Evolutionary conservation across 2,888 invertebrate genomes (phyloP).

Genomic region (Tridacna gigas): DNA sequence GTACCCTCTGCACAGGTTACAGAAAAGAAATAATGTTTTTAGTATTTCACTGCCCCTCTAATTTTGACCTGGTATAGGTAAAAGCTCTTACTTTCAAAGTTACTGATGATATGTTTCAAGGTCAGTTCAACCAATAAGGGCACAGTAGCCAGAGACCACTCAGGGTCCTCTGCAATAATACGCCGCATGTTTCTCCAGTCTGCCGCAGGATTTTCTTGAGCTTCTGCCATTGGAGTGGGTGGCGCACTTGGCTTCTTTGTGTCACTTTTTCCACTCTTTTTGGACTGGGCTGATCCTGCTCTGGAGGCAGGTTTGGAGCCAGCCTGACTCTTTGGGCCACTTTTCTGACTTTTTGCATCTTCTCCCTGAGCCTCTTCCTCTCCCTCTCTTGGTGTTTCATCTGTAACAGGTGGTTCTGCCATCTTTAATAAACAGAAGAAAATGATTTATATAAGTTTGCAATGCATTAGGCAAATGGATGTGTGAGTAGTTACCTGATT

Average conservation of each 20-base stretch:
- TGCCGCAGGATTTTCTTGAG: conserved; percentile 75
- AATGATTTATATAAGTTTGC: neutral
- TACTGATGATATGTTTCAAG: conserved; percentile 81
- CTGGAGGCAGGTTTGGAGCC: conserved; percentile 73
- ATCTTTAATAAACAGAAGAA: conserved; percentile 35
- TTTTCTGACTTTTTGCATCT: conserved; percentile 69
- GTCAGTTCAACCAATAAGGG: conserved; percentile 82
- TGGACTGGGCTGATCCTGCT: conserved; percentile 71
- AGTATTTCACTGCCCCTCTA: too few relatives aligned
- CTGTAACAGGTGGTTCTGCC: conserved; percentile 64
- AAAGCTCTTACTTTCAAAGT: conserved; percentile 83
- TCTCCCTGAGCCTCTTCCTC: conserved; percentile 59
- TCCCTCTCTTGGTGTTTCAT: conserved; percentile 59
- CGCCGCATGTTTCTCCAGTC: conserved; percentile 82
- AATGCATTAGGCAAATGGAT: neutral
- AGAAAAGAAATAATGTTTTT: too few relatives aligned
- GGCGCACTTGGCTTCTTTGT: conserved; percentile 61
- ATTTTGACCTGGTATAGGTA: too few relatives aligned
- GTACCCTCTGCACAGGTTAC: too few relatives aligned
- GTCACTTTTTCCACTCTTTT: conserved; percentile 72
- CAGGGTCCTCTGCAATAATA: conserved; percentile 85
- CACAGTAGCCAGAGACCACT: conserved; percentile 85
- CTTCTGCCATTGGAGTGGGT: conserved; percentile 71
- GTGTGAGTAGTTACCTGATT: too few relatives aligned
- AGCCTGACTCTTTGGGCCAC: conserved; percentile 68